Percentiles rank a stretch among this genome's conserved stretches.
Evolutionary conservation across 2,797 vertebrate species (phyloP).

Genomic region (Bradypus variegatus): DNA sequence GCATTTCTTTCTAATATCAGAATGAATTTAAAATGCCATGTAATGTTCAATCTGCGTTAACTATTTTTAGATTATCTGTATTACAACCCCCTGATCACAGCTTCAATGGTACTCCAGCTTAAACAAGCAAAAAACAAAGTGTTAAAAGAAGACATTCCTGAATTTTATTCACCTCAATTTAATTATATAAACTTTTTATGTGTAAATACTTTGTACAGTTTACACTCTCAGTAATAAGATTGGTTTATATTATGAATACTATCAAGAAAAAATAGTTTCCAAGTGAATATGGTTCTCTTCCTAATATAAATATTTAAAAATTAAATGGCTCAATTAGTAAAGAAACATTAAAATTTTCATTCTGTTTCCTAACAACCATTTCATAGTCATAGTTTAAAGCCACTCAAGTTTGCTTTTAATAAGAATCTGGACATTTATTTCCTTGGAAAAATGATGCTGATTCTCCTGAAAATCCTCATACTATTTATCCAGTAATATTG

Average conservation of each 20-base stretch:
- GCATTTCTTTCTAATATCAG: conserved; percentile 2
- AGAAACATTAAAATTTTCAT: conserved; percentile 29
- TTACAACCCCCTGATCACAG: conserved; percentile 27
- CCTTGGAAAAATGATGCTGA: conserved; percentile 3
- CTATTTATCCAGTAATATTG: neutral
- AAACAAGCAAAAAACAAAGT: conserved; percentile 11
- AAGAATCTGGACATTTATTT: conserved; percentile 16
- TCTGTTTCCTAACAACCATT: conserved; percentile 40
- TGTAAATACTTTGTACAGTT: conserved; percentile 44
- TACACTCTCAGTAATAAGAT: conserved; percentile 23
- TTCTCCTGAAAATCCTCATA: conserved; percentile 43
- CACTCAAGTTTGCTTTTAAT: neutral
- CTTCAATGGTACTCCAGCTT: conserved; percentile 20
- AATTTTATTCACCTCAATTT: conserved; percentile 31
- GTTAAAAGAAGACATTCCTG: conserved; percentile 4
- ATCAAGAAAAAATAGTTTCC: conserved; percentile 40
- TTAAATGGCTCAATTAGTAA: conserved; percentile 49
- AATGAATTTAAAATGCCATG: conserved; percentile 9
- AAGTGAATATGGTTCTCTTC: conserved; percentile 46
- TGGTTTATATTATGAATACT: conserved; percentile 19
- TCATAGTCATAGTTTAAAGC: conserved; percentile 56
- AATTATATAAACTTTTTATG: conserved; percentile 19
- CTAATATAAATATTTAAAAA: conserved; percentile 53
- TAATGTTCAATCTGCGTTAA: neutral
- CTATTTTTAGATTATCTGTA: neutral